Percentiles rank a stretch among this genome's conserved stretches.
These are phyloP conservation scores for Champsocephalus esox DNA, from an alignment of 2,797 vertebrate species.

Conservation along the genomic window DNA sequence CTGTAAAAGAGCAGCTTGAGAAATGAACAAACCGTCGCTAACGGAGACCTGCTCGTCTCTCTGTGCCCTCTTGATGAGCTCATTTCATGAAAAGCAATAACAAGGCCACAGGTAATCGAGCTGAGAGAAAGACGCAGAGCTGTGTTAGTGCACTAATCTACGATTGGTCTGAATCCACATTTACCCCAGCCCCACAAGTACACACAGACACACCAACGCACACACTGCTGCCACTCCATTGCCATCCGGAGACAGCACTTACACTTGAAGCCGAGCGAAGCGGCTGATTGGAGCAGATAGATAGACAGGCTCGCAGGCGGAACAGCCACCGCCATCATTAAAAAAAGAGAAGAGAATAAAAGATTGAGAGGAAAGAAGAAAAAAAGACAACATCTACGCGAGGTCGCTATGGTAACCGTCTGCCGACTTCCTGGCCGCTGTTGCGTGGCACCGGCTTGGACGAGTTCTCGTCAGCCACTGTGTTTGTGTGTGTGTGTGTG, in stretches of 20 bases:
- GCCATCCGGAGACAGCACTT: slow-evolving; percentile 78
- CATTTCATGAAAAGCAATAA: slow-evolving; percentile 3
- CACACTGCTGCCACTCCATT: slow-evolving; percentile 77
- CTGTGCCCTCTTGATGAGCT: slow-evolving; percentile 22
- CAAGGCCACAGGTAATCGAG: slow-evolving; percentile 54
- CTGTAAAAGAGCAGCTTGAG: slow-evolving; percentile 10
- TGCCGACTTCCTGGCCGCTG: slow-evolving; percentile 87
- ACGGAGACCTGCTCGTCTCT: slow-evolving; percentile 7
- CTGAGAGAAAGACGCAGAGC: slow-evolving; percentile 25
- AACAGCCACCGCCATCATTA: slow-evolving; percentile 91
- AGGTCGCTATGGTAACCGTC: slow-evolving; percentile 98
- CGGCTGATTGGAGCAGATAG: slow-evolving; percentile 86
- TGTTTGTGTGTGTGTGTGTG: slow-evolving; percentile 48
- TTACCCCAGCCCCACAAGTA: slow-evolving; percentile 27
- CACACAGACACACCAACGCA: not conserved
- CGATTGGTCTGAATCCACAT: slow-evolving; percentile 53
- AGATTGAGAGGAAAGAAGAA: slow-evolving; percentile 79
- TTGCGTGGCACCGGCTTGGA: slow-evolving; percentile 75
- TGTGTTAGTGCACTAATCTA: slow-evolving; percentile 33
- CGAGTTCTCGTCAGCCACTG: slow-evolving; percentile 63
- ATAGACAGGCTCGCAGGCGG: slow-evolving; percentile 75
- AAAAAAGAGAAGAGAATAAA: slow-evolving; percentile 80
- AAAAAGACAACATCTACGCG: slow-evolving; percentile 79
- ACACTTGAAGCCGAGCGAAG: slow-evolving; percentile 84
- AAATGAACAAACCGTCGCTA: slow-evolving; percentile 6